A percentile compares a stretch with the other conserved stretches of the same genome.
These are phyloP conservation scores for Triops cancriformis DNA, from an alignment of 1,140 invertebrate genomes.

Conservation along the genomic window DNA sequence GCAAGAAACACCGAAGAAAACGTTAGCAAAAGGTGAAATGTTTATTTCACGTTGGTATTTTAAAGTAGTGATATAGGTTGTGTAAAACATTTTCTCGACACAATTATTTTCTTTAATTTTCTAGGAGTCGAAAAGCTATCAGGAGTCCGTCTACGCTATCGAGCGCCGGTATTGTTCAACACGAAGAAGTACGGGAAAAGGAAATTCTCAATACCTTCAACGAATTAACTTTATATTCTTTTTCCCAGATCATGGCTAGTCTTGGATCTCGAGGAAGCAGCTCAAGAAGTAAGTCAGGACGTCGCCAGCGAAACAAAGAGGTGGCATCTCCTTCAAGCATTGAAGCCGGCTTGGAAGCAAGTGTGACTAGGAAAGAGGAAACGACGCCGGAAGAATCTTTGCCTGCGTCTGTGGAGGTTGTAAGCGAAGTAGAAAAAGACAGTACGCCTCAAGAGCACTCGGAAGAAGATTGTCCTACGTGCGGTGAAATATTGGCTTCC, in stretches of 20 bases:
- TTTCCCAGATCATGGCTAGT: background rate
- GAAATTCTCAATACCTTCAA: background rate
- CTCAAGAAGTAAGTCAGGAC: background rate
- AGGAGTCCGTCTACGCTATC: background rate
- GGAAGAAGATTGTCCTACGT: background rate
- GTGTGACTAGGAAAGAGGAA: background rate
- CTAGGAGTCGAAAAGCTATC: background rate
- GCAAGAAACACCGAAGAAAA: slow-evolving; percentile 12
- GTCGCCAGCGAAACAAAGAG: background rate
- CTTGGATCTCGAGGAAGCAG: background rate
- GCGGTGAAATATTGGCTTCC: background rate
- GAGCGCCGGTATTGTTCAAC: slow-evolving; percentile 21
- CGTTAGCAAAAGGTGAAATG: background rate
- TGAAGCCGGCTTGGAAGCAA: background rate
- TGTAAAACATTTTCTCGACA: background rate
- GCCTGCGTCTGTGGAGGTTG: background rate
- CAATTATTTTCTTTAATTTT: background rate
- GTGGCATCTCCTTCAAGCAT: background rate
- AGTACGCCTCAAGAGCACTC: background rate
- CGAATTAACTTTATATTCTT: background rate
- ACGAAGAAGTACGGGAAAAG: background rate
- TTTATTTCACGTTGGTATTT: background rate
- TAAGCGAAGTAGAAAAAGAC: background rate
- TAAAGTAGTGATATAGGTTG: background rate
- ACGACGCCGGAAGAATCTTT: background rate